phyloP scores from a whole-genome alignment of 2,888 invertebrate species.

The Nyleta sp. region DNA sequence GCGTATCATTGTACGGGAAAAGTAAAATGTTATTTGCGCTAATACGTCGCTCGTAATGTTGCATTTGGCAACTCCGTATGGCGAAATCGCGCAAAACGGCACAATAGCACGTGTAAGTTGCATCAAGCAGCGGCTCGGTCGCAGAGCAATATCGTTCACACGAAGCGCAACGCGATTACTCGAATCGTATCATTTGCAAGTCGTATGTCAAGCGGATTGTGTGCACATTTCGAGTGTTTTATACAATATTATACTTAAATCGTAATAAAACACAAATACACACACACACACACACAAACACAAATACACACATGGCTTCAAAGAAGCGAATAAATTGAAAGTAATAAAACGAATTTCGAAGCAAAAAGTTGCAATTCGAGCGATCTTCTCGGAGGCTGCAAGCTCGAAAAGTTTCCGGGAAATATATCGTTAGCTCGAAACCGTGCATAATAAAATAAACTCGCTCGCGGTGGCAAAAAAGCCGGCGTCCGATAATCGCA shows the following conservation, averaged over 20 bases:
- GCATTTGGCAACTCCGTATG: slow-evolving; percentile 47
- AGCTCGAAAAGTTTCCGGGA: slow-evolving; percentile 20
- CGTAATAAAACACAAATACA: too few species aligned
- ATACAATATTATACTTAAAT: too few species aligned
- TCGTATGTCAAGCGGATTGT: neutral
- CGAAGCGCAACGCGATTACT: slow-evolving; percentile 8
- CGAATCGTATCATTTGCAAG: neutral
- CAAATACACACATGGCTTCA: too few species aligned
- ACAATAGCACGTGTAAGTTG: slow-evolving; percentile 39
- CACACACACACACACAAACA: too few species aligned
- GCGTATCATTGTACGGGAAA: slow-evolving; percentile 50
- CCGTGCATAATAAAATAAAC: slow-evolving; percentile 38
- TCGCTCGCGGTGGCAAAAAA: slow-evolving; percentile 25
- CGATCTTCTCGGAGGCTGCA: too few species aligned
- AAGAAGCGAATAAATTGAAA: neutral
- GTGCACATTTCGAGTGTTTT: too few species aligned
- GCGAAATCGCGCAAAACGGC: slow-evolving; percentile 34
- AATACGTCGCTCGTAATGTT: slow-evolving; percentile 52
- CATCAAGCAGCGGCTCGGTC: slow-evolving; percentile 22
- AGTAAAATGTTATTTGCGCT: slow-evolving; percentile 56
- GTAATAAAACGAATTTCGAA: too few species aligned
- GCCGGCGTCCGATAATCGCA: slow-evolving; percentile 28
- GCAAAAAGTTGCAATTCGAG: too few species aligned
- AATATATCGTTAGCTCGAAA: slow-evolving; percentile 24
- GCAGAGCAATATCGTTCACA: slow-evolving; percentile 35